Evolutionary conservation across 1,140 invertebrate genomes (phyloP).

Genomic region (Mya arenaria): DNA sequence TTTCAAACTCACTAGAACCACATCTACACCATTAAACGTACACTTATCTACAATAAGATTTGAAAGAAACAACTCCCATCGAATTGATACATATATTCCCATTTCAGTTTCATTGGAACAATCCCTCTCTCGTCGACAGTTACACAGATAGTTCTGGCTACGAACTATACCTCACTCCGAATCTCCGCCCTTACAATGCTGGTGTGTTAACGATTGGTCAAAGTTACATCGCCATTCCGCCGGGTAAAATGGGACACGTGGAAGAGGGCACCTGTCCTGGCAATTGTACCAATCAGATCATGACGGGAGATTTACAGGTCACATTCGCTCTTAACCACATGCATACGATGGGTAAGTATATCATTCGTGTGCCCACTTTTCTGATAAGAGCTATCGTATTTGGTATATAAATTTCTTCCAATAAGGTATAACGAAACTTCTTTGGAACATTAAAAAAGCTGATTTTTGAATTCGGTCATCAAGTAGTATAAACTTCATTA

Average conservation of each 20-base stretch:
- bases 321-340: slow-evolving; percentile 60
- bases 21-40: too few species aligned
- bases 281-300: slow-evolving; percentile 57
- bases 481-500: too few species aligned
- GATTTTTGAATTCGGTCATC: too few species aligned
- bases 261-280: slow-evolving; percentile 37
- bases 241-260: neutral
- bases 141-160: slow-evolving; percentile 64
- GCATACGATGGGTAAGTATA: slow-evolving; percentile 63
- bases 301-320: slow-evolving; percentile 54
- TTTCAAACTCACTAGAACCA: too few species aligned
- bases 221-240: slow-evolving; percentile 56
- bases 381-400: too few species aligned
- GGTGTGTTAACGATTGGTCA: slow-evolving; percentile 59
- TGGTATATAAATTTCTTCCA: too few species aligned
- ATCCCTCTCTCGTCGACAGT: slow-evolving; percentile 30
- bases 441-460: too few species aligned
- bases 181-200: slow-evolving; percentile 60
- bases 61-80: too few species aligned
- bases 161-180: slow-evolving; percentile 60
- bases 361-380: too few species aligned
- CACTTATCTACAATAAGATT: too few species aligned
- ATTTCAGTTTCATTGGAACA: slow-evolving; percentile 70
- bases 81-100: too few species aligned
- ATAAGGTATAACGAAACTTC: too few species aligned